Percentiles rank a stretch among this genome's conserved stretches.
phyloP scores from a whole-genome alignment of 1,140 invertebrate genomes.

The Listronotus bonariensis region DNA sequence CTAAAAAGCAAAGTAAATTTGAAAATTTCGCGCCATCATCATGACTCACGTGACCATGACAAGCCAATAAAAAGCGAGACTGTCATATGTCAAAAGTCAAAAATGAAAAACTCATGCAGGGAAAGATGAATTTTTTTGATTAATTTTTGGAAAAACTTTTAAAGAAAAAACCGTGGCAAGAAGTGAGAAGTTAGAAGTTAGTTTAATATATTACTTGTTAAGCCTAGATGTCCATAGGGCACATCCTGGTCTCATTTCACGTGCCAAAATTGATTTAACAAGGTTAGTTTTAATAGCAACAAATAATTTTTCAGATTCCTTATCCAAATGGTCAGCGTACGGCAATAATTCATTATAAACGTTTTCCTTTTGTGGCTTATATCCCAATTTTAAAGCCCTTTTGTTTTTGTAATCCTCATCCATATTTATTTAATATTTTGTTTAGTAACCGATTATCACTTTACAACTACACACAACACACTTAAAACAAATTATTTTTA shows the following conservation, averaged over 20 bases:
- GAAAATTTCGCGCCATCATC: slow-evolving; percentile 2
- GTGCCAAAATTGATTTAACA: slow-evolving; percentile 66
- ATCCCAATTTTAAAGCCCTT: slow-evolving; percentile 47
- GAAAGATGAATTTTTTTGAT: neutral
- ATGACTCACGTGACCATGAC: slow-evolving; percentile 6
- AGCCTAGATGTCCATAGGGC: slow-evolving; percentile 65
- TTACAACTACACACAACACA: slow-evolving; percentile 3
- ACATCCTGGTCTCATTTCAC: slow-evolving; percentile 71
- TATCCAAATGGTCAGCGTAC: slow-evolving; percentile 67
- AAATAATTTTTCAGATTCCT: slow-evolving; percentile 65
- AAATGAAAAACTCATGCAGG: slow-evolving; percentile 17
- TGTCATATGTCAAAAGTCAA: slow-evolving; percentile 10
- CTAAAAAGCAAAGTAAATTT: slow-evolving; percentile 57
- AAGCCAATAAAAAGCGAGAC: neutral
- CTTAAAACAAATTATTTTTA: neutral
- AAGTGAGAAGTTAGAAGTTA: slow-evolving; percentile 5
- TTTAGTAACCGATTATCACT: slow-evolving; percentile 9
- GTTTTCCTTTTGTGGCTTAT: slow-evolving; percentile 66
- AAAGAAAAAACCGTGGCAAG: neutral
- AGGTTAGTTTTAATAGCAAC: slow-evolving; percentile 72
- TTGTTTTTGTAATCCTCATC: slow-evolving; percentile 43
- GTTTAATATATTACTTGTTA: slow-evolving; percentile 61
- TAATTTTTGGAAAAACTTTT: slow-evolving; percentile 7
- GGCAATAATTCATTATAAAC: slow-evolving; percentile 70
- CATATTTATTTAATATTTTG: slow-evolving; percentile 33